phyloP scores from a whole-genome alignment of 1,140 invertebrate genomes.

The Riptortus pedestris region DNA sequence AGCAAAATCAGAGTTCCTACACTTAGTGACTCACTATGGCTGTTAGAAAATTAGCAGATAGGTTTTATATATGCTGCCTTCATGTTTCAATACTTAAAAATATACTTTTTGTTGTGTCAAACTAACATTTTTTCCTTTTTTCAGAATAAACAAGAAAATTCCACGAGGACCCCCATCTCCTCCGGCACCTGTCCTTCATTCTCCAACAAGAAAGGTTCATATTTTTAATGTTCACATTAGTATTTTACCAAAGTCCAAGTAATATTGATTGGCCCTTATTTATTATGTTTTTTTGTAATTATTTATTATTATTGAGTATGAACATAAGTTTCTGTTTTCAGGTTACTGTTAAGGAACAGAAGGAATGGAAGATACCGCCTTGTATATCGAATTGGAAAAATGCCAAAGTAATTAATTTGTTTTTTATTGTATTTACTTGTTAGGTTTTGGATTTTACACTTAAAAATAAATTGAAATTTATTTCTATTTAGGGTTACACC shows the following conservation, averaged over 20 bases:
- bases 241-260: background rate
- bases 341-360: conserved; percentile 94
- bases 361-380: conserved; percentile 99
- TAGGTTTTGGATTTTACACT: background rate
- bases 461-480: conserved; percentile 7
- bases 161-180: conserved; percentile 95
- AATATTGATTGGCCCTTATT: no score
- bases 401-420: conserved; percentile 63
- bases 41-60: no score
- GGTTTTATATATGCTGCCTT: no score
- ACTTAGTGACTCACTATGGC: no score
- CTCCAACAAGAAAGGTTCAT: conserved; percentile 78
- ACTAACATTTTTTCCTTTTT: conserved; percentile 33
- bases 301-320: background rate
- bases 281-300: conserved; percentile 5
- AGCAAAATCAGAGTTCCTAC: no score
- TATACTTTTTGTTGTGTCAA: no score
- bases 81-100: no score
- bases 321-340: conserved; percentile 26
- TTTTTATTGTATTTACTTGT: conserved; percentile 1
- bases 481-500: conserved; percentile 67
- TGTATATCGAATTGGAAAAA: conserved; percentile 99
- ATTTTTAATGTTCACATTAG: background rate
- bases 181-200: conserved; percentile 93
- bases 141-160: conserved; percentile 84